phyloP scores from a whole-genome alignment of 2,797 vertebrate genomes.

The Malacoctenus gilli region DNA sequence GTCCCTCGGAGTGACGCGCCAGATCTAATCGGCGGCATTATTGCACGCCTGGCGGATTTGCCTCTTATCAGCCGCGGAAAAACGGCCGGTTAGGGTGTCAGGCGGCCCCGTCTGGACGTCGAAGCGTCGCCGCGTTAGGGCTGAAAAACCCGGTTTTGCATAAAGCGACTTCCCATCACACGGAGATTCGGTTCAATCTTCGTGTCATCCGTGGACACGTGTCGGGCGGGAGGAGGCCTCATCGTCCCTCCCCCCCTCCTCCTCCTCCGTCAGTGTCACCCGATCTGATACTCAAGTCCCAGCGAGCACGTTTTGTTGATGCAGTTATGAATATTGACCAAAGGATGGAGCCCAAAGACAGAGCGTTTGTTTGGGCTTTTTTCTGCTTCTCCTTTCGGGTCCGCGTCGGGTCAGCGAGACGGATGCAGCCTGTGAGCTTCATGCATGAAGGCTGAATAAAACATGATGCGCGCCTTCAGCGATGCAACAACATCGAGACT shows the following conservation, averaged over 20 bases:
- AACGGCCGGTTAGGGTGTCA: slow-evolving; percentile 57
- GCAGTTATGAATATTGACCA: slow-evolving; percentile 72
- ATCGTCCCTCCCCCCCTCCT: no score
- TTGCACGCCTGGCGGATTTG: slow-evolving; percentile 64
- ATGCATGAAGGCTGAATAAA: slow-evolving; percentile 59
- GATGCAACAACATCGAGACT: slow-evolving; percentile 57
- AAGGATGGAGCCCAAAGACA: slow-evolving; percentile 79
- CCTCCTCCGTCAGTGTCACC: no score
- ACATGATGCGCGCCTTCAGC: slow-evolving; percentile 65
- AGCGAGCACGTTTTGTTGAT: slow-evolving; percentile 31
- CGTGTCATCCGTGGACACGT: no score
- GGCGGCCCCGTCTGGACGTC: slow-evolving; percentile 38
- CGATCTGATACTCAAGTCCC: no score
- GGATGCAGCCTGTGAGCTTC: slow-evolving; percentile 43
- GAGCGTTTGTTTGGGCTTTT: no score
- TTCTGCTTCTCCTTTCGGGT: no score
- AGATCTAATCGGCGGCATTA: slow-evolving; percentile 68
- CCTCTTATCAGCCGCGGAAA: slow-evolving; percentile 60
- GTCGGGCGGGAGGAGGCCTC: no score
- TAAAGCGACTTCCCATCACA: slow-evolving; percentile 42
- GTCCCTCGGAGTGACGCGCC: slow-evolving; percentile 69
- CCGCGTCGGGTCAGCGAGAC: slow-evolving; percentile 48
- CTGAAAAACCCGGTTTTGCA: slow-evolving; percentile 46
- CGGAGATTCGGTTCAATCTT: slow-evolving; percentile 39
- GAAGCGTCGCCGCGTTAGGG: slow-evolving; percentile 20